A percentile compares a stretch with the other conserved stretches of the same genome.
Conservation (phyloP, 2,888 invertebrate genomes). For the Dilophus febrilis region DNA sequence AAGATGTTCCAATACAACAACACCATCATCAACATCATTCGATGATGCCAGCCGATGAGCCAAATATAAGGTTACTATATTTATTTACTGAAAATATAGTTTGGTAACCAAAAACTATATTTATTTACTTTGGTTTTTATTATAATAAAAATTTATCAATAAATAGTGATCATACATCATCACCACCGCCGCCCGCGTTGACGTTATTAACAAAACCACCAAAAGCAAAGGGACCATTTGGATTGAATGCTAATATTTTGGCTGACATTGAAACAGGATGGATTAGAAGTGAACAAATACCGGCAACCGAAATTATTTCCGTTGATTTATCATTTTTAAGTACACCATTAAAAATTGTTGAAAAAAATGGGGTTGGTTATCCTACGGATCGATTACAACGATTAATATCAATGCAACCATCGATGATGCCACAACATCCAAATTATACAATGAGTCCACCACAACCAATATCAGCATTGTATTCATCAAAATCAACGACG, state of each 20-base stretch:
- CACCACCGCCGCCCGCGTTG: slow-evolving; percentile 30
- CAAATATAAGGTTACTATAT: neutral
- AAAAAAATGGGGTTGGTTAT: slow-evolving; percentile 32
- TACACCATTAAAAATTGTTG: slow-evolving; percentile 34
- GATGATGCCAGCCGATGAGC: neutral
- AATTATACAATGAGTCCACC: slow-evolving; percentile 19
- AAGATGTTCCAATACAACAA: slow-evolving; percentile 20
- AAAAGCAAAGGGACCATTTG: slow-evolving; percentile 52
- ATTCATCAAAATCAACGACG: slow-evolving; percentile 9
- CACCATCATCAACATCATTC: neutral
- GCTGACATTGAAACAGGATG: slow-evolving; percentile 44
- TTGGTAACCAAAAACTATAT: slow-evolving; percentile 1
- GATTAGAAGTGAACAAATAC: slow-evolving; percentile 29
- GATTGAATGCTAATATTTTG: slow-evolving; percentile 55
- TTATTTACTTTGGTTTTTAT: neutral
- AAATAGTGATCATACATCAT: slow-evolving; percentile 16
- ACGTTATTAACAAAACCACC: slow-evolving; percentile 30
- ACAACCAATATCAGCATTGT: slow-evolving; percentile 10
- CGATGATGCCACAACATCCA: neutral
- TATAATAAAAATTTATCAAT: slow-evolving; percentile 25
- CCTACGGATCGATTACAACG: slow-evolving; percentile 26
- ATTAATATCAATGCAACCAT: slow-evolving; percentile 15
- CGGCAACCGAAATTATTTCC: slow-evolving; percentile 25
- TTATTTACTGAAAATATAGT: neutral
- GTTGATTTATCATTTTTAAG: slow-evolving; percentile 27